phyloP scores from a whole-genome alignment of 1,140 invertebrate genomes.

The Eumaeus atala region DNA sequence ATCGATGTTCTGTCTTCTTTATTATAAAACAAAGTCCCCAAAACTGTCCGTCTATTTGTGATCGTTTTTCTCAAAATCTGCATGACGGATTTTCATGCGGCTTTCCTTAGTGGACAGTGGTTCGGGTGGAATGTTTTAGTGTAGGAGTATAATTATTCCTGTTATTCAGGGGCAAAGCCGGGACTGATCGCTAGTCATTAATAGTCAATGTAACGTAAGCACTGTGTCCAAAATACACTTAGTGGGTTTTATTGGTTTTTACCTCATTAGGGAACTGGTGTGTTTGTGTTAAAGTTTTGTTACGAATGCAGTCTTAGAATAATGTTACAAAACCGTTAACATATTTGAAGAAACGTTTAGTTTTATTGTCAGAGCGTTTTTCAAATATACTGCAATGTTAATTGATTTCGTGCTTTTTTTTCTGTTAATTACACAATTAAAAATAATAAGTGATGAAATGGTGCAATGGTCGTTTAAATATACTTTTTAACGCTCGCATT shows the following conservation, averaged over 20 bases:
- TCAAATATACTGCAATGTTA: background rate
- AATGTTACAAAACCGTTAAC: background rate
- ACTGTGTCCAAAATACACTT: background rate
- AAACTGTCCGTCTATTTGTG: too few relatives aligned
- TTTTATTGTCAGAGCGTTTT: background rate
- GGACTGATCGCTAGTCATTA: too few relatives aligned
- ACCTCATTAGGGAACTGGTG: too few relatives aligned
- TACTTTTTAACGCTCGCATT: background rate
- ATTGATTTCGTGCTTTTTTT: background rate
- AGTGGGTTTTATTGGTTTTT: background rate
- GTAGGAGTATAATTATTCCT: too few relatives aligned
- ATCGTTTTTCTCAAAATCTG: too few relatives aligned
- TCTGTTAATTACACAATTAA: conserved; percentile 5
- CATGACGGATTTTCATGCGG: too few relatives aligned
- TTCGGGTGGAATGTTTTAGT: too few relatives aligned
- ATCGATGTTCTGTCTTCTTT: too few relatives aligned
- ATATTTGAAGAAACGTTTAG: background rate
- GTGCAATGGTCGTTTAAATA: background rate
- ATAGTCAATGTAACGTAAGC: too few relatives aligned
- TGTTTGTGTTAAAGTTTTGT: background rate
- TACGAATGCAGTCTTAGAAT: background rate
- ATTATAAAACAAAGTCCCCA: too few relatives aligned
- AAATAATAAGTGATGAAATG: conserved; percentile 3
- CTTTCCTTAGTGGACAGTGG: too few relatives aligned
- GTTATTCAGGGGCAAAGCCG: too few relatives aligned